These are phyloP conservation scores for Glyptemys insculpta DNA, from an alignment of 2,797 vertebrate species.

Conservation along the genomic window DNA sequence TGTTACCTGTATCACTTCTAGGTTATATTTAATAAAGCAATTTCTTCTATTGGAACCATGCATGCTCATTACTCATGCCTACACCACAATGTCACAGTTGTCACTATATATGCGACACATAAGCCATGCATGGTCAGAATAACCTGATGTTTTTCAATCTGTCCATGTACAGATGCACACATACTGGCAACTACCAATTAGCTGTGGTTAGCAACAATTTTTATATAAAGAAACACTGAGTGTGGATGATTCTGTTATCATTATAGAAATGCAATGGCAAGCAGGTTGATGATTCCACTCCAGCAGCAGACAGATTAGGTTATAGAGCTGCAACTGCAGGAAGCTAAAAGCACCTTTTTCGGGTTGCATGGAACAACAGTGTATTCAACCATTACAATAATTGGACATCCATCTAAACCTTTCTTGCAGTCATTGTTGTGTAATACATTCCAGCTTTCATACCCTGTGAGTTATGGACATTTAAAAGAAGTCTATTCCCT, in stretches of 20 bases:
- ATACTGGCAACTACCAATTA: not conserved
- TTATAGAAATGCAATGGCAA: not conserved
- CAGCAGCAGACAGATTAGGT: not conserved
- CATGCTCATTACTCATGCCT: not conserved
- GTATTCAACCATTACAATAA: conserved; percentile 3
- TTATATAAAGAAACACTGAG: not conserved
- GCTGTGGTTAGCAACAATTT: not conserved
- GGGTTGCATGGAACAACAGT: not conserved
- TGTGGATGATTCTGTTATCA: not conserved
- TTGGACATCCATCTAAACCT: conserved; percentile 24
- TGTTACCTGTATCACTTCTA: not conserved
- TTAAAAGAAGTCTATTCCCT: conserved; percentile 8
- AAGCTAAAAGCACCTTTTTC: not conserved
- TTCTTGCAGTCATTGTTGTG: not conserved
- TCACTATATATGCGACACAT: not conserved
- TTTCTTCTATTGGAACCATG: not conserved
- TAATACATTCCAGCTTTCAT: not conserved
- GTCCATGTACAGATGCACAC: not conserved
- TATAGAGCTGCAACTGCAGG: not conserved
- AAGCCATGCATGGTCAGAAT: not conserved
- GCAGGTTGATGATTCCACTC: not conserved
- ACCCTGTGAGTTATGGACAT: not conserved
- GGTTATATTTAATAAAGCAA: not conserved
- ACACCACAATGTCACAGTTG: not conserved
- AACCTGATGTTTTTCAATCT: not conserved